Base-by-base conservation (phyloP, 2,888 invertebrate genomes). In the Augiades crinisus region DNA sequence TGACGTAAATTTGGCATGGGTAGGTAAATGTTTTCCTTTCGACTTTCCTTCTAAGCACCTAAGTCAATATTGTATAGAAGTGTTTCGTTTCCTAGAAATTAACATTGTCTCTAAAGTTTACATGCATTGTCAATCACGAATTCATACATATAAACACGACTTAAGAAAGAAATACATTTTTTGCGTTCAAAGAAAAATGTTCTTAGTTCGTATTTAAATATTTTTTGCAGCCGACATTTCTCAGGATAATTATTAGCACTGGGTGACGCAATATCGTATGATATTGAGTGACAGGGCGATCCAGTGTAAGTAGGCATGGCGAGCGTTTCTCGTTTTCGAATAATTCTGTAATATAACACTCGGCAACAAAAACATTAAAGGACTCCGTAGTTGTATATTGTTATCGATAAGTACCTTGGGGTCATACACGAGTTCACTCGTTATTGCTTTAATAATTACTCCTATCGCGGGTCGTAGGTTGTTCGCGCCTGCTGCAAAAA, bases 391-490 rank as follows among this genome's bases (percentile, higher is more conserved):
- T n/a, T 7, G 10, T 14, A n/a, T n/a, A n/a, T n/a, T n/a, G 37
- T 37, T 27, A 30, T 49, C 31, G 38, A 21, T 24, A 49, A 24
- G 38, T 37, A 40, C 21, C 33, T 41, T 33, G 24, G 17, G 43
- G 27, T 50, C 36, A 27, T 27, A 50, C 33, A 27, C 13, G 27
- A 21, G 50, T 50, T 50, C 43, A 43, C 27, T 21, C 27, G 8
- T 43, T 49, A 41, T 24, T 27, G 27, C 24, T 36, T 34, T 38
- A 38, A n/a, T 30, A 36, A 43, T 43, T 50, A 43, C 30, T 41
- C 37, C 21, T 51, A 51, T 51, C 50, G 21, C 19, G 3, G 50
- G 44, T 51, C 44, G 45, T 44, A 38, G 44, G 44, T 51, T 38
- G 44, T 51, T 38, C 31, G 19, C 50, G 14, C 36, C 38, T 45